A percentile compares a stretch with the other conserved stretches of the same genome.
These are phyloP conservation scores for Drosophila subpulchrella DNA, from an alignment of 1,140 invertebrate species.

Conservation along the genomic window DNA sequence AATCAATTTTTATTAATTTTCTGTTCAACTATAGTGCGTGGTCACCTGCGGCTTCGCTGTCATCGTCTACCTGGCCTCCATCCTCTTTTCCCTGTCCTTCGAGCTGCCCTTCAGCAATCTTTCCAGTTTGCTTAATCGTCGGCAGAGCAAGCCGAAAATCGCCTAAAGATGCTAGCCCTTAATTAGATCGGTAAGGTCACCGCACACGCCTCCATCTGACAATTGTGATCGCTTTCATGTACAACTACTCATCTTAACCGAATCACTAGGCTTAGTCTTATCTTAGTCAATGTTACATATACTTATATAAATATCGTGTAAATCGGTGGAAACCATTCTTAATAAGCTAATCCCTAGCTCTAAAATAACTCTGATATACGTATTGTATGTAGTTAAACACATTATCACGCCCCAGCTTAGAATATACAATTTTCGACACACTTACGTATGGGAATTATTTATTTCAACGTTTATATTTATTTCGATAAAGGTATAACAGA, in stretches of 20 bases:
- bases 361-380: conserved; percentile 13
- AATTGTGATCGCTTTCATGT: conserved; percentile 77
- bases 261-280: conserved; percentile 46
- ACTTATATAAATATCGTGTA: conserved; percentile 15
- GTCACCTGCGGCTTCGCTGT: conserved; percentile 77
- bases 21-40: conserved; percentile 57
- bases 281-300: conserved; percentile 37
- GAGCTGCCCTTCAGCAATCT: conserved; percentile 82
- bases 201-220: conserved; percentile 62
- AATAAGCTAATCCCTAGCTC: conserved; percentile 13
- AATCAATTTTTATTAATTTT: not conserved
- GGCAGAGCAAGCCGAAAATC: conserved; percentile 46
- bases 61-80: conserved; percentile 78
- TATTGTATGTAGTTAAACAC: conserved; percentile 17
- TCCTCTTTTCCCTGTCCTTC: conserved; percentile 80
- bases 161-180: conserved; percentile 67
- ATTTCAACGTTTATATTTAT: not conserved
- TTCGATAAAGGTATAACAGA: not conserved
- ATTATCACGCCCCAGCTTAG: conserved; percentile 3
- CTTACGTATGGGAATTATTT: not conserved
- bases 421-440: conserved; percentile 15
- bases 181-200: conserved; percentile 36
- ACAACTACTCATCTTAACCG: conserved; percentile 56
- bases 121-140: conserved; percentile 64
- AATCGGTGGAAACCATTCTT: conserved; percentile 48